Evolutionary conservation across 2,888 invertebrate species (phyloP).

Genomic region (Polyommatus icarus): DNA sequence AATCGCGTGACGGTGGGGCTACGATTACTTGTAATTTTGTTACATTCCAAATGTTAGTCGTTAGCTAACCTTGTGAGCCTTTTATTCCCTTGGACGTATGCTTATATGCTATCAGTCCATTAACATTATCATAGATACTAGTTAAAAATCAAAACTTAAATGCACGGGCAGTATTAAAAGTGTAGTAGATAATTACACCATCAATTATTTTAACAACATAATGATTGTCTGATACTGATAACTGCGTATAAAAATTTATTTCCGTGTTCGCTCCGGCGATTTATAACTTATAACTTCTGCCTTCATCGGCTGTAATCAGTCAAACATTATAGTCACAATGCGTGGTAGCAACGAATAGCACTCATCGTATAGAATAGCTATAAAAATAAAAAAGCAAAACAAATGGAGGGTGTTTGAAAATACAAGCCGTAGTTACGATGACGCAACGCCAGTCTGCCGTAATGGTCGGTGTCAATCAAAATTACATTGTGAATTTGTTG

Average conservation of each 20-base stretch:
- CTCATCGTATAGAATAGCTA: slow-evolving; percentile 35
- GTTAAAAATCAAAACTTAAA: not conserved
- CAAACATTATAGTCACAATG: not conserved
- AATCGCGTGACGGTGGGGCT: slow-evolving; percentile 68
- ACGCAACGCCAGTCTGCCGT: slow-evolving; percentile 75
- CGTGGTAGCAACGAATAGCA: slow-evolving; percentile 14
- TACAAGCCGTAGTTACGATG: slow-evolving; percentile 64
- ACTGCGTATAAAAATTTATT: not conserved
- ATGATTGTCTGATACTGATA: not conserved
- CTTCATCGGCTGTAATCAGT: slow-evolving; percentile 7
- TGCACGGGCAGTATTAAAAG: slow-evolving; percentile 7
- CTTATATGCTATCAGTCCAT: not conserved
- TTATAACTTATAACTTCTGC: not conserved
- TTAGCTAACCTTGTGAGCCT: slow-evolving; percentile 37
- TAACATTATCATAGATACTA: not conserved
- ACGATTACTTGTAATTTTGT: slow-evolving; percentile 71
- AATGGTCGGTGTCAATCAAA: slow-evolving; percentile 80
- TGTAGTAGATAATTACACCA: slow-evolving; percentile 3
- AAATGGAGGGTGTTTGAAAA: slow-evolving; percentile 44
- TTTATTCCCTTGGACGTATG: slow-evolving; percentile 4
- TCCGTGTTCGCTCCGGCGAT: not conserved
- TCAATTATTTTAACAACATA: not conserved
- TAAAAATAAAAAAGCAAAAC: slow-evolving; percentile 40
- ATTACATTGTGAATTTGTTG: slow-evolving; percentile 72
- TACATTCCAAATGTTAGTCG: slow-evolving; percentile 49